phyloP scores from a whole-genome alignment of 2,888 invertebrate genomes.

The Acronicta psi region DNA sequence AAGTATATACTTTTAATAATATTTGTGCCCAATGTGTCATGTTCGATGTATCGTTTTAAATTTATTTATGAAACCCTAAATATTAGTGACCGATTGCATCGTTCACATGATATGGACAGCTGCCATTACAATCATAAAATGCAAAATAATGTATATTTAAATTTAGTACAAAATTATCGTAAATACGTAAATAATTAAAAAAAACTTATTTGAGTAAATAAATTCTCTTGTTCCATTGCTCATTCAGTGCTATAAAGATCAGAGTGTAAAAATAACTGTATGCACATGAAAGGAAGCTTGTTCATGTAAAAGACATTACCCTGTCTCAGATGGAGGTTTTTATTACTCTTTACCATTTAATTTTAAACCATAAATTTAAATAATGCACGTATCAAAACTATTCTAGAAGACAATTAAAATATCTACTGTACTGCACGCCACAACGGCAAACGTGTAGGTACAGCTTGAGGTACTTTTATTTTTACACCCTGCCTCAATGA shows the following conservation, averaged over 20 bases:
- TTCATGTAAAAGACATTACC: conserved; percentile 54
- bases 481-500: conserved; percentile 85
- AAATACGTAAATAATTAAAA: conserved; percentile 84
- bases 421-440: conserved; percentile 34
- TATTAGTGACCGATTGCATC: conserved; percentile 78
- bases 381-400: conserved; percentile 66
- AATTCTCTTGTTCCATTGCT: conserved; percentile 89
- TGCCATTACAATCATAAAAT: conserved; percentile 87
- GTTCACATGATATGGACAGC: conserved; percentile 84
- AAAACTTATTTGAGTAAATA: conserved; percentile 88
- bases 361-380: conserved; percentile 45
- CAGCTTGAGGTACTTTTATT: conserved; percentile 70
- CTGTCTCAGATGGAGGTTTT: conserved; percentile 57
- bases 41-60: conserved; percentile 87
- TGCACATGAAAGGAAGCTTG: conserved; percentile 49
- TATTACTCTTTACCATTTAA: conserved; percentile 47
- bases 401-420: conserved; percentile 55
- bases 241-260: conserved; percentile 83
- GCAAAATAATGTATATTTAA: conserved; percentile 85
- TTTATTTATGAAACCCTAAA: conserved; percentile 85
- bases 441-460: conserved; percentile 16
- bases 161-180: conserved; percentile 84
- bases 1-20: conserved; percentile 78
- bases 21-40: conserved; percentile 89
- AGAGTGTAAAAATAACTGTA: conserved; percentile 84